Evolutionary conservation across 37 sponge, comb jelly and placozoan genomes (phyloP).

Genomic region (Chondrosia reniformis): DNA sequence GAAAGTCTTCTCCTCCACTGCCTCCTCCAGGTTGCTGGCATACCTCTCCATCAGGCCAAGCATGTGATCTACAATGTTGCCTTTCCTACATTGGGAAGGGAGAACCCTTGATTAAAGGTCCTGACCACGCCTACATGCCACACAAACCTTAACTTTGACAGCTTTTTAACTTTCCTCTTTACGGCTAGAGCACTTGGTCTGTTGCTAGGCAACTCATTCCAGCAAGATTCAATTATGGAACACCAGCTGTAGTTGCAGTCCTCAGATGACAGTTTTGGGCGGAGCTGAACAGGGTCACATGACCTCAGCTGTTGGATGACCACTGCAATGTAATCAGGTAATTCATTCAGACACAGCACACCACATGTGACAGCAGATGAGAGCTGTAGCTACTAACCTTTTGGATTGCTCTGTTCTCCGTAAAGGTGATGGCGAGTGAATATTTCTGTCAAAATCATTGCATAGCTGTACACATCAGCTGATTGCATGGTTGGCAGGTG

Average conservation of each 20-base stretch:
- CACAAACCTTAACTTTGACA: not conserved
- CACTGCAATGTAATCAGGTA: not conserved
- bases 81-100: not conserved
- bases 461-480: slow-evolving; percentile 30
- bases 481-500: slow-evolving; percentile 1
- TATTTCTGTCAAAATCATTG: slow-evolving; percentile 24
- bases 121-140: not conserved
- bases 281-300: not conserved
- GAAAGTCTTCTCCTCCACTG: slow-evolving; percentile 20
- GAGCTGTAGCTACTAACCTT: not conserved
- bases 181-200: not conserved
- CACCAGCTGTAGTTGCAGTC: not conserved
- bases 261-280: not conserved
- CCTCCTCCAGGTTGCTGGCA: slow-evolving; percentile 23
- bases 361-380: not conserved
- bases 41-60: slow-evolving; percentile 34
- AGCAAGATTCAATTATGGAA: not conserved
- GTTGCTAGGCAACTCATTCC: slow-evolving; percentile 6
- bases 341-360: too few species aligned
- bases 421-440: slow-evolving; percentile 1
- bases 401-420: not conserved
- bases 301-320: not conserved
- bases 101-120: not conserved
- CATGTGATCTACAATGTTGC: slow-evolving; percentile 26
- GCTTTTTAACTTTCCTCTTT: not conserved